Evolutionary conservation across 2,113 vertebrate genomes (phyloP).

Genomic region (Henicopernis longicauda): DNA sequence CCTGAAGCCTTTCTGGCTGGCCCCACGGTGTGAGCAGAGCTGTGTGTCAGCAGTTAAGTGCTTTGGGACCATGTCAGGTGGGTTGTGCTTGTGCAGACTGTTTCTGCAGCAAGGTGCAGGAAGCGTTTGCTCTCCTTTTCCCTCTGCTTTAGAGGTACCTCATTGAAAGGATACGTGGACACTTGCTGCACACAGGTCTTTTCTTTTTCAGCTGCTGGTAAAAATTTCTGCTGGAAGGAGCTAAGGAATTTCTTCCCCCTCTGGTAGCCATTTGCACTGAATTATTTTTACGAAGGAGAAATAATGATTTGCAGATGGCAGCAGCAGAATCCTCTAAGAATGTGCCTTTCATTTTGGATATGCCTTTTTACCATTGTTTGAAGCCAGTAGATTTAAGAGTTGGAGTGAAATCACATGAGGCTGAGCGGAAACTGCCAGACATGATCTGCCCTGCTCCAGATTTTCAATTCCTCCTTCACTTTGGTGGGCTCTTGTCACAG

Average conservation of each 20-base stretch:
- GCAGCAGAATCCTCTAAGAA: not conserved
- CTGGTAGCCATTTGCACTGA: not conserved
- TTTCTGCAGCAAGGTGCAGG: not conserved
- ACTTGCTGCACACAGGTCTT: not conserved
- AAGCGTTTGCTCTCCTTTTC: not conserved
- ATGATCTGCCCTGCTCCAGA: not conserved
- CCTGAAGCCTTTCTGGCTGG: not conserved
- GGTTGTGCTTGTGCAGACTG: fast-evolving
- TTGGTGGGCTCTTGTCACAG: not conserved
- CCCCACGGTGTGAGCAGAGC: not conserved
- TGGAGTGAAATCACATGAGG: not conserved
- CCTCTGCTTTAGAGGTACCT: not conserved
- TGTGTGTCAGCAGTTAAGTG: fast-evolving
- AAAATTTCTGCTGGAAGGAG: not conserved
- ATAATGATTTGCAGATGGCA: conserved; percentile 53
- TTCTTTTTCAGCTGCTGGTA: not conserved
- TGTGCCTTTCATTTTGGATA: not conserved
- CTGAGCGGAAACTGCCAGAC: not conserved
- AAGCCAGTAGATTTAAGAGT: not conserved
- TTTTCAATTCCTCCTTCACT: not conserved
- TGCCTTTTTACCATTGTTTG: not conserved
- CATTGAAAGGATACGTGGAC: not conserved
- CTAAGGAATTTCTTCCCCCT: not conserved
- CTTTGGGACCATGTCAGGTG: not conserved
- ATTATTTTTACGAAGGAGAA: not conserved